Base-by-base conservation (phyloP, 2,113 vertebrate genomes). In the Amphiprion percula region DNA sequence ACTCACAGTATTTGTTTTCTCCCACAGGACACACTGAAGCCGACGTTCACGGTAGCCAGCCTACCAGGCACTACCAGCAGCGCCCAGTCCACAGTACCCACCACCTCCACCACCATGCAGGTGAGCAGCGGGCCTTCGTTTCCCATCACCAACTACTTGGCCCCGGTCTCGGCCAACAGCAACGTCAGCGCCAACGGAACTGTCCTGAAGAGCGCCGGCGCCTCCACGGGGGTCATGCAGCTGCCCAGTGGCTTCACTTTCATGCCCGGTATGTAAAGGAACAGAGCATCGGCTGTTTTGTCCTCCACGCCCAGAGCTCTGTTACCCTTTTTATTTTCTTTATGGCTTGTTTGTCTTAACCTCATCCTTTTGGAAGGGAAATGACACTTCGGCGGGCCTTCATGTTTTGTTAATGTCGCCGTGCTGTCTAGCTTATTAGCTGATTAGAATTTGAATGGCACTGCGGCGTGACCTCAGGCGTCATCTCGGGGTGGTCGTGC, bases 101-200 rank as follows among this genome's bases (percentile, higher is more conserved):
- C 97, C 95, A 97, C 98, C 78, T 98, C 97, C 72, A 98, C 97
- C 88, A 97, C 96, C 93, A 98, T 99, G 98, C 98, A 99, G 96
- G 96, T 97, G 92, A 99, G 96, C 97, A 98, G 96, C 0, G 96
- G 98, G 46, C 91, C 96, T 10, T 96, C 96, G 15, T 99, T 98
- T 85, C 98, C 98, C 90, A 98, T 99, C 96, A 99, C 97, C 87
- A 99, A 97, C 95, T 99, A 99, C 95, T 94, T 99, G 96, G 96
- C 98, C 1, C 97, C 97, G 3, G 95, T 96, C 80, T 97, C 97
- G 69, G 96, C 95, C 93, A 95, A 94, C 69, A 90, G 94, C 95
- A 96, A 95, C 89, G 93, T 96, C 94, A 96, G 96, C 91, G 96
- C 96, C 94, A 99, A 99, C 44, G 97, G 98, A 58, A 97, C 97